phyloP scores from a whole-genome alignment of 2,113 vertebrate genomes.

The Noctilio leporinus region DNA sequence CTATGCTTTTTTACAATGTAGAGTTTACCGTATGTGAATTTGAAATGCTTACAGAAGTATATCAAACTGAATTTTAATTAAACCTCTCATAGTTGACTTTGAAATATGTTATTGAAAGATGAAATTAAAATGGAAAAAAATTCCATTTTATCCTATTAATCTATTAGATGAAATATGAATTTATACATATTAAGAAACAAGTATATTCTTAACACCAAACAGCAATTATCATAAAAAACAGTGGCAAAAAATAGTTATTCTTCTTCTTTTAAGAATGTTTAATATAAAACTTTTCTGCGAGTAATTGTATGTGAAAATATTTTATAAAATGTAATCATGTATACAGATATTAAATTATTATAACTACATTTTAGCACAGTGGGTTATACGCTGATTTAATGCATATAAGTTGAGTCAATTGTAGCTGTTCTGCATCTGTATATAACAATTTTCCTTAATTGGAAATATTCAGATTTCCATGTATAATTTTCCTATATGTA shows the following conservation, averaged over 20 bases:
- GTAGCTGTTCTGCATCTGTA: neutral
- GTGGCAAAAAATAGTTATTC: neutral
- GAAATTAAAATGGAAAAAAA: neutral
- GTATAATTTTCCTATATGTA: neutral
- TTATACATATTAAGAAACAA: neutral
- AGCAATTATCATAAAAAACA: neutral
- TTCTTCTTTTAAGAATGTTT: neutral
- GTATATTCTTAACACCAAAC: neutral
- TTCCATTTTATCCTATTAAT: neutral
- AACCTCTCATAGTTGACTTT: neutral
- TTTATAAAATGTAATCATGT: neutral
- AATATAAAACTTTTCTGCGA: neutral
- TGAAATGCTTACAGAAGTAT: neutral
- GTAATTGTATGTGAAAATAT: neutral
- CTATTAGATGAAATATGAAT: neutral
- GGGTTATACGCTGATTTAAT: neutral
- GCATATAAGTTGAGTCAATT: neutral
- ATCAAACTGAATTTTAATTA: neutral
- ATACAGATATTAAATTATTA: slow-evolving; percentile 1
- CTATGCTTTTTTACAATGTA: neutral
- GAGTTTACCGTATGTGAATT: neutral
- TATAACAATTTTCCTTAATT: neutral
- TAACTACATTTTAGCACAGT: neutral
- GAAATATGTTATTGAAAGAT: neutral
- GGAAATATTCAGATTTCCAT: slow-evolving; percentile 13